A percentile compares a stretch with the other conserved stretches of the same genome.
phyloP scores from a whole-genome alignment of 2,888 invertebrate genomes.

The Orchesella flavescens region DNA sequence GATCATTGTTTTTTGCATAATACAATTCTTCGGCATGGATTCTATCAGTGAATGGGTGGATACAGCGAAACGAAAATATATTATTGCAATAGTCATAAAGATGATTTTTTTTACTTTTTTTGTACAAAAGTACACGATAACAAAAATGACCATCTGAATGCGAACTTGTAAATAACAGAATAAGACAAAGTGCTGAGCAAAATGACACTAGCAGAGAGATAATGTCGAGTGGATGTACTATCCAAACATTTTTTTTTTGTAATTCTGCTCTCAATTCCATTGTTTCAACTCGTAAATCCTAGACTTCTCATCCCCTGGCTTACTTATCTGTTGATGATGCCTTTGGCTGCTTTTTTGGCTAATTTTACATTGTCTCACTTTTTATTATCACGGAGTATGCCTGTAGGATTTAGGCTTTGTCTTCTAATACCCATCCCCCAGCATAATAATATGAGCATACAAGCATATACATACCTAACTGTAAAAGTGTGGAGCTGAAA shows the following conservation, averaged over 20 bases:
- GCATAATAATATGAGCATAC: too few species aligned
- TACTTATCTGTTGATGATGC: constrained; percentile 26
- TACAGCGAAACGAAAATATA: too few species aligned
- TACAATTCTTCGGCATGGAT: neutral
- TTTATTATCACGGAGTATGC: neutral
- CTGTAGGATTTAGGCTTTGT: constrained; percentile 30
- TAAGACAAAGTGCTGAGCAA: neutral
- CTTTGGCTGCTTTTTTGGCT: constrained; percentile 20
- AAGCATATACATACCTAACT: constrained; percentile 20
- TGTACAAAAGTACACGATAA: neutral
- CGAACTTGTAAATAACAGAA: neutral
- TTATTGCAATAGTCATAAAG: neutral
- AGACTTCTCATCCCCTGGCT: constrained; percentile 1
- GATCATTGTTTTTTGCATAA: constrained; percentile 15
- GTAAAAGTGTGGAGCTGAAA: constrained; percentile 35
- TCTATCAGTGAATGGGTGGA: too few species aligned
- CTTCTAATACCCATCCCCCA: neutral
- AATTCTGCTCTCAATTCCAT: constrained; percentile 42
- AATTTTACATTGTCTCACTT: constrained; percentile 26
- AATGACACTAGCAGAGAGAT: too few species aligned
- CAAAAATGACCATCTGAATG: neutral
- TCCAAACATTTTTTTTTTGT: constrained; percentile 5
- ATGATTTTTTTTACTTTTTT: neutral
- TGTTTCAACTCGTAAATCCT: constrained; percentile 42
- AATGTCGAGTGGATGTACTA: neutral